phyloP scores from a whole-genome alignment of 2,888 invertebrate genomes.

The Allygus modestus region DNA sequence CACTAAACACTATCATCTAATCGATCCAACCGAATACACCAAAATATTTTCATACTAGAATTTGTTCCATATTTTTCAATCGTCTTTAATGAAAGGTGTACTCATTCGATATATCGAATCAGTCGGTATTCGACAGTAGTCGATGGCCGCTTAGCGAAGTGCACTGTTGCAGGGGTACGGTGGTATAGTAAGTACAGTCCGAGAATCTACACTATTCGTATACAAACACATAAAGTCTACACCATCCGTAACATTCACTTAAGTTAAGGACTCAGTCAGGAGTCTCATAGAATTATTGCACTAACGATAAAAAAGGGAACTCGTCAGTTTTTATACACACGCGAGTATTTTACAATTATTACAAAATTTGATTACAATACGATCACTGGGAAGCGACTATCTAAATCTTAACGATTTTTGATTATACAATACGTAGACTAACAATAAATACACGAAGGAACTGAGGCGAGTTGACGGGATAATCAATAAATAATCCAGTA shows the following conservation, averaged over 20 bases:
- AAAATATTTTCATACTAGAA: too few species aligned
- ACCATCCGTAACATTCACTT: conserved; percentile 13
- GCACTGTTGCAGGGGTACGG: conserved; percentile 10
- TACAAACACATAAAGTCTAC: conserved; percentile 50
- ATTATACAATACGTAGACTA: conserved; percentile 53
- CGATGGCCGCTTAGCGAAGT: neutral
- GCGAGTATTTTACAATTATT: conserved; percentile 55
- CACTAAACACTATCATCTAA: neutral
- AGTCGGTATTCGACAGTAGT: neutral
- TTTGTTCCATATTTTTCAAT: too few species aligned
- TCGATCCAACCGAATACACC: too few species aligned
- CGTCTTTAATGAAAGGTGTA: too few species aligned
- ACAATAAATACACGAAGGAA: conserved; percentile 59
- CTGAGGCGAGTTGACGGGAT: conserved; percentile 36
- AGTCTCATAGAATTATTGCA: conserved; percentile 47
- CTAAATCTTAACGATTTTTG: conserved; percentile 47
- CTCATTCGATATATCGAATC: too few species aligned
- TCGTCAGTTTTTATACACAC: conserved; percentile 47
- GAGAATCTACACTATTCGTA: conserved; percentile 46
- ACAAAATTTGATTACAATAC: conserved; percentile 58
- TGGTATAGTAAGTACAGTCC: conserved; percentile 41
- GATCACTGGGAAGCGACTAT: conserved; percentile 58
- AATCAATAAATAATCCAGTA: neutral
- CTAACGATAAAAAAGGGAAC: conserved; percentile 50
- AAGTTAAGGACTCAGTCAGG: conserved; percentile 9